These are phyloP conservation scores for Pachyseris speciosa DNA, from an alignment of 64 coral and sea anemone species.

Conservation along the genomic window DNA sequence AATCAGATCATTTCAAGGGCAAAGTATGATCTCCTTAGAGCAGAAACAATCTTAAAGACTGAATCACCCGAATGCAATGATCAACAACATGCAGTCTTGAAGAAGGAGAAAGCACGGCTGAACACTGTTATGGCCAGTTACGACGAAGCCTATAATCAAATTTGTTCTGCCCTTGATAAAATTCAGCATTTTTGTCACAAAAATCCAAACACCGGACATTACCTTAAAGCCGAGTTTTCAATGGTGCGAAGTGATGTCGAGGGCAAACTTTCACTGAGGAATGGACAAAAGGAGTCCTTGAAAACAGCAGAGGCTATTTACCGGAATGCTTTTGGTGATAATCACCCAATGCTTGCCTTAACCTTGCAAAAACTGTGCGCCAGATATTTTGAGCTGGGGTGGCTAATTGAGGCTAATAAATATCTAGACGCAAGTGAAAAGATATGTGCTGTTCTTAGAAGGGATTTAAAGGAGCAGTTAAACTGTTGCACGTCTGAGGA, in stretches of 20 bases:
- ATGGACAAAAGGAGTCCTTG: background rate
- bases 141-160: background rate
- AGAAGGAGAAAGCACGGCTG: background rate
- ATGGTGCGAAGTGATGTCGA: background rate
- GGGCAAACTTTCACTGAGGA: background rate
- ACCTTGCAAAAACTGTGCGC: background rate
- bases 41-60: background rate
- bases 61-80: background rate
- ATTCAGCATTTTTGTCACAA: background rate
- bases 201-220: too few species aligned
- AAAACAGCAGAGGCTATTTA: background rate
- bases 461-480: background rate
- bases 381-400: background rate
- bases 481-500: too few species aligned
- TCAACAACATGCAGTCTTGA: background rate
- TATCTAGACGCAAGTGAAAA: background rate
- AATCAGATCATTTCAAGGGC: background rate
- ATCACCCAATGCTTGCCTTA: background rate
- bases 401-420: background rate
- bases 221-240: background rate
- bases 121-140: background rate
- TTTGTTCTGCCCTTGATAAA: background rate
- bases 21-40: background rate
- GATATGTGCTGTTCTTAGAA: slow-evolving; percentile 9
- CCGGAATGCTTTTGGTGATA: background rate